Conservation (phyloP, 2,888 invertebrate genomes). For the Hypolimnas misippus region DNA sequence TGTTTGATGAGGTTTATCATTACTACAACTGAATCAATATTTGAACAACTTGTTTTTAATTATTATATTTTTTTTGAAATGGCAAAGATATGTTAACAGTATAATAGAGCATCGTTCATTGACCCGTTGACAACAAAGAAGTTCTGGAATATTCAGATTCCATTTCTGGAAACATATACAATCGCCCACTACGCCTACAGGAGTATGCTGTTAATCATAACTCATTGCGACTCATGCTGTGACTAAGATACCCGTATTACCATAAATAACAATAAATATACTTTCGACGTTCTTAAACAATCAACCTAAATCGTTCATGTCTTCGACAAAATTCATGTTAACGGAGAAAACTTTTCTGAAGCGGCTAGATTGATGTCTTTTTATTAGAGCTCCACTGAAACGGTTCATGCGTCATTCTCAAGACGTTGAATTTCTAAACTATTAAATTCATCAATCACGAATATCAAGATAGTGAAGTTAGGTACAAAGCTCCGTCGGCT, state of each 20-base stretch:
- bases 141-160: constrained; percentile 62
- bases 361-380: constrained; percentile 27
- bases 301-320: constrained; percentile 3
- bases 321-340: background rate
- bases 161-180: constrained; percentile 68
- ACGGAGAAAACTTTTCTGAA: constrained; percentile 5
- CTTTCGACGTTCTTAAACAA: constrained; percentile 8
- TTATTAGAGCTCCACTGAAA: constrained; percentile 10
- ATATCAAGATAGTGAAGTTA: constrained; percentile 35
- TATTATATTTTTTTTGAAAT: background rate
- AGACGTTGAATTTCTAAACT: constrained; percentile 36
- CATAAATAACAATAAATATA: constrained; percentile 29
- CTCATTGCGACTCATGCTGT: constrained; percentile 56
- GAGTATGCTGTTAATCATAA: constrained; percentile 69
- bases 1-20: background rate
- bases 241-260: constrained; percentile 52
- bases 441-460: constrained; percentile 39
- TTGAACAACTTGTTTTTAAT: background rate
- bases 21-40: background rate
- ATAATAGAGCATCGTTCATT: constrained; percentile 29
- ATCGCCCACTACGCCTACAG: constrained; percentile 63
- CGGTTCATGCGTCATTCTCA: constrained; percentile 24
- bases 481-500: constrained; percentile 39
- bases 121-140: constrained; percentile 55
- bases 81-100: constrained; percentile 24